Evolutionary conservation across 2,888 invertebrate species (phyloP).

Genomic region (Pedicia rivosa): DNA sequence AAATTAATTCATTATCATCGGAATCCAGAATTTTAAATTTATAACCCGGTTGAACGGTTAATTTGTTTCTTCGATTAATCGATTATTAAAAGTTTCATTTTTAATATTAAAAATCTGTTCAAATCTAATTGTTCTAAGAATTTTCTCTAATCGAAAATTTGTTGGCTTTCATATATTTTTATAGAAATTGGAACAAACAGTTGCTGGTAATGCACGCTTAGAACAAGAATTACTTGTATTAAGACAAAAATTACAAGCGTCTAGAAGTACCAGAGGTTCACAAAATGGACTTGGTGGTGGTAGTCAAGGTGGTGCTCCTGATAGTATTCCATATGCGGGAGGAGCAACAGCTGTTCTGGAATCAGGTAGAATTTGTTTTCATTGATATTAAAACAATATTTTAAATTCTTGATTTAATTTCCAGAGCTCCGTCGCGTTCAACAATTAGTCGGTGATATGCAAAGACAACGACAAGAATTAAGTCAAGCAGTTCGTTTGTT

Average conservation of each 20-base stretch:
- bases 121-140: too few species aligned
- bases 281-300: conserved; percentile 14
- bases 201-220: conserved; percentile 74
- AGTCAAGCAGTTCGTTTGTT: conserved; percentile 73
- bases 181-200: conserved; percentile 79
- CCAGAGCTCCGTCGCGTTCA: conserved; percentile 68
- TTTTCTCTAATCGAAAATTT: too few species aligned
- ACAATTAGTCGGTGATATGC: conserved; percentile 68
- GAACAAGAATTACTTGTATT: conserved; percentile 76
- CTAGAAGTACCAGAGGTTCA: conserved; percentile 36
- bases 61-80: too few species aligned
- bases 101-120: too few species aligned
- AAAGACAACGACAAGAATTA: conserved; percentile 69
- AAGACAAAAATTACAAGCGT: conserved; percentile 65
- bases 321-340: conserved; percentile 32
- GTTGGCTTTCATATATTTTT: too few species aligned
- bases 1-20: too few species aligned
- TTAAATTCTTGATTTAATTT: conserved; percentile 1
- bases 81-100: too few species aligned
- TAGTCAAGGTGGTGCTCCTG: conserved; percentile 19
- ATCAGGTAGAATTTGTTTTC: conserved; percentile 30
- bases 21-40: too few species aligned
- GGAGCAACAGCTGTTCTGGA: conserved; percentile 52
- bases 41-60: too few species aligned
- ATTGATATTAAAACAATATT: background rate